Base-by-base conservation (phyloP, 2,797 vertebrate genomes). In the Myotis myotis region DNA sequence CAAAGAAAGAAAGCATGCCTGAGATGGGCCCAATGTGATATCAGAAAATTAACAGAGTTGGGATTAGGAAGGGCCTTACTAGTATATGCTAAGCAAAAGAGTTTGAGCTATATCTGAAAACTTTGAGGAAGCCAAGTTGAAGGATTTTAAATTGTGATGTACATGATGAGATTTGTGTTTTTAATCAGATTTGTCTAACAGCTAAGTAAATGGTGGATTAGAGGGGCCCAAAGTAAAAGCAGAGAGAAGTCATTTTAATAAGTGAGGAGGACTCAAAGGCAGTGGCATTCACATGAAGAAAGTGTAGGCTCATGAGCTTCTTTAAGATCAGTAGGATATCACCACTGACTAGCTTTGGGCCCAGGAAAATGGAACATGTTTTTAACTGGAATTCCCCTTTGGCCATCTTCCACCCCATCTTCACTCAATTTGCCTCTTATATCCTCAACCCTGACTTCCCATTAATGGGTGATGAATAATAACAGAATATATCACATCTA, bases 131-230 rank as follows among this genome's bases (percentile, higher is more conserved):
- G 68, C 47, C 82, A 92, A 47, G 49, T 13, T 57, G 78, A 83
- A 88, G 62, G 62, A 62, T 83, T 85, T 91, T 25, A 75, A 85
- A 79, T 28, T 55, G 19, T 23, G 41, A 74, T 36, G 38, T 79
- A 15, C 4, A 30, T 25, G 11, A 57, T 89, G 49, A 94, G 36
- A 78, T 79, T 38, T 88, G 36, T 83, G 41, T 68, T 93, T 87
- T 81, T 68, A 70, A 88, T 93, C 62, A 93, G 55, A 78, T 91
- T 89, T 87, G 79, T 75, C 51, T 71, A 87, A 89, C 38, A 89
- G 53, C 68, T 91, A 70, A 49, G 38, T 93, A 88, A 85, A 38
- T 66, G 44, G 25, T 83, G 10, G 64, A 38, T 95, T 83, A 89
- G 64, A 71, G 17, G 25, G 51, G 5, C 44, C 47, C 62, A 78